Evolutionary conservation across 2,797 vertebrate genomes (phyloP).

Genomic region (Pangasius djambal): DNA sequence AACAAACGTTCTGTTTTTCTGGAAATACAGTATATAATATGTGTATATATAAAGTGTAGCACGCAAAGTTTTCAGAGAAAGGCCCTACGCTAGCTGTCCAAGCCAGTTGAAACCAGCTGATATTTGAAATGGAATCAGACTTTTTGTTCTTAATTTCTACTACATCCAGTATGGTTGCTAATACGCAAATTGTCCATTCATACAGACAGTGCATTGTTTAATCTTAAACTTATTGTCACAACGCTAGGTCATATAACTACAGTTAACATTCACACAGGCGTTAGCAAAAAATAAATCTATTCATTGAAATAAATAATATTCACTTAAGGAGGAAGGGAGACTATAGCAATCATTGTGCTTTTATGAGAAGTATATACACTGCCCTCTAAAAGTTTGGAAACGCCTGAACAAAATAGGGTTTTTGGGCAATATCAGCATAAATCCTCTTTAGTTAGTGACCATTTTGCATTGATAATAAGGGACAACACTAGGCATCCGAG

Average conservation of each 20-base stretch:
- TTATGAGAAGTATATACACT: constrained; percentile 2
- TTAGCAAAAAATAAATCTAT: background rate
- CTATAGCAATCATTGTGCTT: background rate
- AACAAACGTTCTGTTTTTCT: background rate
- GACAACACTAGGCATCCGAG: too few relatives aligned
- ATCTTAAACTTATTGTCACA: background rate
- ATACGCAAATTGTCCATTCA: background rate
- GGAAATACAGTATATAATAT: background rate
- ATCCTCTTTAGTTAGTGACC: too few relatives aligned
- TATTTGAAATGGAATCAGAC: background rate
- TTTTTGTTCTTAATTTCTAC: background rate
- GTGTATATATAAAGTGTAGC: background rate
- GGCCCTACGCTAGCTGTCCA: background rate
- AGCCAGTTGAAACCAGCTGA: background rate
- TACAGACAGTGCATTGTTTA: background rate
- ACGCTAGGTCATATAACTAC: background rate
- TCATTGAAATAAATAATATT: background rate
- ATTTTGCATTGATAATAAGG: too few relatives aligned
- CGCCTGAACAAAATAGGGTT: too few relatives aligned
- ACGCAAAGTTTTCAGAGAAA: background rate
- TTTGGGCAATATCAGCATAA: too few relatives aligned
- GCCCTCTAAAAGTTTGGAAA: too few relatives aligned
- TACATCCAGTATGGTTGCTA: too few relatives aligned
- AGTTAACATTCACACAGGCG: background rate
- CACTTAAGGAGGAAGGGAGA: background rate